phyloP scores from a whole-genome alignment of 30 jellyfish, hydroid and myxozoan species.

The Chironex yamaguchii region DNA sequence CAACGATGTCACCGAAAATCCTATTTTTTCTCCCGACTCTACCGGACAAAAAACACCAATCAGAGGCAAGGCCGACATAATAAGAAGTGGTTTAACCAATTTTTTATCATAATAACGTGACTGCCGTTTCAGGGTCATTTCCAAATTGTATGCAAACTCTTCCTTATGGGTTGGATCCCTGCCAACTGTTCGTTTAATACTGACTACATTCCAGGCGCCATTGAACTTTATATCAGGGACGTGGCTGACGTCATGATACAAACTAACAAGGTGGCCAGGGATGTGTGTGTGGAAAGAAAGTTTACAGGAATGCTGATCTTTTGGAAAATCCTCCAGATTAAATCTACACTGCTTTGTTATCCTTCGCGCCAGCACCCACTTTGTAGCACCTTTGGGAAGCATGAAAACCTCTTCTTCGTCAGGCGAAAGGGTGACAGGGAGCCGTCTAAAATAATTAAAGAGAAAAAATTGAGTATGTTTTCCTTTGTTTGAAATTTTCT shows the following conservation, averaged over 20 bases:
- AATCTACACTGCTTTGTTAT: neutral
- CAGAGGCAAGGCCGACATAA: neutral
- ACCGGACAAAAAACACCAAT: neutral
- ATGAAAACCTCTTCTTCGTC: neutral
- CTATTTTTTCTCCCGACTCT: neutral
- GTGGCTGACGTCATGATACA: neutral
- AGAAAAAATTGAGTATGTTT: no score
- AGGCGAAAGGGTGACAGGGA: neutral
- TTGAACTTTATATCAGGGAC: neutral
- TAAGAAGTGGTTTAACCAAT: neutral
- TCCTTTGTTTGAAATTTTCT: no score
- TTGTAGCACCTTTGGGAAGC: neutral
- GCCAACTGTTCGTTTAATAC: neutral
- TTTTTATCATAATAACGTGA: neutral
- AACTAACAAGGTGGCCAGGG: neutral
- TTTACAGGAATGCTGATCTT: neutral
- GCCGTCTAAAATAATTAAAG: neutral
- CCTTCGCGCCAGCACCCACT: neutral
- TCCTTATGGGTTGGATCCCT: neutral
- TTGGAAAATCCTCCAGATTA: neutral
- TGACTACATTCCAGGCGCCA: neutral
- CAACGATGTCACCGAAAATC: neutral
- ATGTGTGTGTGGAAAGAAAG: neutral
- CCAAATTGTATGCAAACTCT: neutral
- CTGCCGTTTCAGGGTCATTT: neutral